Base-by-base conservation (phyloP, 2,113 vertebrate genomes). In the Herpailurus yagouaroundi region DNA sequence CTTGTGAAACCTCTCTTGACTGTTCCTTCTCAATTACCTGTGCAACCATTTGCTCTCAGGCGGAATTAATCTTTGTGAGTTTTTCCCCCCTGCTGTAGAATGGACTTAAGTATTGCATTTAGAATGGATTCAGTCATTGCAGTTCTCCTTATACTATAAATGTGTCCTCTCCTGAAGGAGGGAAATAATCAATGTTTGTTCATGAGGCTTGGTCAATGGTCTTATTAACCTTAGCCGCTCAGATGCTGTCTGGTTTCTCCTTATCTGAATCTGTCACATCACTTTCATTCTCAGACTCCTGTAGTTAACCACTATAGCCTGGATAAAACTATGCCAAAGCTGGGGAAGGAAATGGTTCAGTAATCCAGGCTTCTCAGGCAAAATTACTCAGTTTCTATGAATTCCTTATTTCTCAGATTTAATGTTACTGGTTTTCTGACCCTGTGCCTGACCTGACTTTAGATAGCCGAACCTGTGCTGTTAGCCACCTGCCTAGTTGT, bases 401-500 rank as follows among this genome's bases (percentile, higher is more conserved):
- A 81, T 93, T 92, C 87, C 66, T 91, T 69, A 85, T 88, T 91
- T 93, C 89, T 93, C 23, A 94, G 74, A 64, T 19, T 81, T 86
- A 31, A 48, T 97, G 14, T 55, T 86, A 50, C 45, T 80, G 23
- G 4, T 52, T 97, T 96, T 94, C 64, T 91, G 87, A 97, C 84
- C 88, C 92, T 31, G 16, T 63, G 64, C 23, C 41, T 93, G 95
- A 95, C 94, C 80, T 88, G 36, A 91, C 91, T 95, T 91, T 84
- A 81, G 60, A 41, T 45, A 52, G 77, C 80, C 85, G 71, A 64
- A 50, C 48, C n/a, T 95, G 38, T 93, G 60, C 91, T 33, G 14
- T 98, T 95, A 94, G 94, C 94, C 97, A 98, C 94, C 97, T 98
- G 96, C 94, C 84, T 96, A 81, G 94, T 86, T 91, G 87, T 97